Evolutionary conservation across 2,113 vertebrate genomes (phyloP).

Genomic region (Maccullochella peelii): DNA sequence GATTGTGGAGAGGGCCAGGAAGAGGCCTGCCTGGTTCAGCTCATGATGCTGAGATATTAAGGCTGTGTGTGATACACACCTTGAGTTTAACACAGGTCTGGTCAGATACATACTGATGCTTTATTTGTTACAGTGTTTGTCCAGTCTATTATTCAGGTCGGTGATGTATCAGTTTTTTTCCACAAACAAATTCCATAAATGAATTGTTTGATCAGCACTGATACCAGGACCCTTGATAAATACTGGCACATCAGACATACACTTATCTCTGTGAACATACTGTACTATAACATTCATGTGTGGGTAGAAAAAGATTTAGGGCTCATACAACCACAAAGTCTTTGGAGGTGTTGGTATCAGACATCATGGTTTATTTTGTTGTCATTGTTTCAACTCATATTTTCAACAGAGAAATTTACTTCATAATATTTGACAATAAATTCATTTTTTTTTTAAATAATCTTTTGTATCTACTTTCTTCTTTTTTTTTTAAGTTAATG

Average conservation of each 20-base stretch:
- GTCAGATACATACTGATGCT: neutral
- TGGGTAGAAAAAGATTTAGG: neutral
- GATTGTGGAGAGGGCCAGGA: slow-evolving; percentile 90
- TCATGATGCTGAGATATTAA: slow-evolving; percentile 58
- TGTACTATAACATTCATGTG: neutral
- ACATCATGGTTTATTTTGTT: neutral
- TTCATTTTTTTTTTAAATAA: neutral
- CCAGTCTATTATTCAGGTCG: neutral
- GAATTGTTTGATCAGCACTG: neutral
- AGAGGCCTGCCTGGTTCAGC: slow-evolving; percentile 93
- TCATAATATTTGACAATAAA: slow-evolving; percentile 51
- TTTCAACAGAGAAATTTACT: neutral
- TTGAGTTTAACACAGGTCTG: neutral
- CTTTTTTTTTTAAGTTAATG: neutral
- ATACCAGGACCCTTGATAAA: neutral
- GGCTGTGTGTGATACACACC: neutral
- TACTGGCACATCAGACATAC: neutral
- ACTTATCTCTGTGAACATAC: neutral
- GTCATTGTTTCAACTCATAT: neutral
- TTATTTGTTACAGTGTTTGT: slow-evolving; percentile 1
- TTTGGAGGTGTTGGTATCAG: neutral
- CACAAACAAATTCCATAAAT: neutral
- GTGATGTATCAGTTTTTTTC: neutral
- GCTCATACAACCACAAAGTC: neutral
- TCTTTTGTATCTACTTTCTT: neutral